A percentile compares a stretch with the other conserved stretches of the same genome.
Evolutionary conservation across 2,113 vertebrate genomes (phyloP).

Genomic region (Oryzias woworae): DNA sequence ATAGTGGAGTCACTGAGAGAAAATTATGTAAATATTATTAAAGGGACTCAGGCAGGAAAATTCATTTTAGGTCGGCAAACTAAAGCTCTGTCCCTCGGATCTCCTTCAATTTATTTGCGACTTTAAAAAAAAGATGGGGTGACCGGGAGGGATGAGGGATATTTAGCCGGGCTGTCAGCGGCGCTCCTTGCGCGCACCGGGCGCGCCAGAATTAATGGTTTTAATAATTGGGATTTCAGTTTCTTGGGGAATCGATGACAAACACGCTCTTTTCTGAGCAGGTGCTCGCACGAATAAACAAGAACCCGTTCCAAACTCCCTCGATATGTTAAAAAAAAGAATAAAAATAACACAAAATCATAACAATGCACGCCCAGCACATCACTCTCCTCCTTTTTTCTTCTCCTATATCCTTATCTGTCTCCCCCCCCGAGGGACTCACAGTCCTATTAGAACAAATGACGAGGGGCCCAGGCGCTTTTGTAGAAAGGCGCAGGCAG

Average conservation of each 20-base stretch:
- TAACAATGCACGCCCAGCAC: conserved; percentile 36
- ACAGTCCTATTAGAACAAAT: conserved; percentile 99
- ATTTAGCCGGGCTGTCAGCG: conserved; percentile 98
- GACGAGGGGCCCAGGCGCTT: conserved; percentile 87
- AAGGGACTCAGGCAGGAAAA: conserved; percentile 95
- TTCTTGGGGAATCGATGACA: conserved; percentile 87
- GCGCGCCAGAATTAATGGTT: conserved; percentile 95
- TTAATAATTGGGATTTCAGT: conserved; percentile 98
- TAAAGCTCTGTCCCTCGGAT: conserved; percentile 94
- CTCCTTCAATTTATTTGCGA: conserved; percentile 99
- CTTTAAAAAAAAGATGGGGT: conserved; percentile 91
- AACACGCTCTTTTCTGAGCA: conserved; percentile 33
- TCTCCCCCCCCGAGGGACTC: conserved; percentile 76
- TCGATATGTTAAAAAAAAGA: background rate
- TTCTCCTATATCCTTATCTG: conserved; percentile 58
- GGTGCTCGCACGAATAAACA: background rate
- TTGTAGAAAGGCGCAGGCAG: conserved; percentile 89
- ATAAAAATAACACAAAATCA: conserved; percentile 18
- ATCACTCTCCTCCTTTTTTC: conserved; percentile 12
- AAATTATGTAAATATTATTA: conserved; percentile 99
- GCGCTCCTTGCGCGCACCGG: conserved; percentile 83
- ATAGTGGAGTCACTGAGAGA: conserved; percentile 93
- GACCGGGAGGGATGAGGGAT: conserved; percentile 98
- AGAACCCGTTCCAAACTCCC: too few relatives aligned
- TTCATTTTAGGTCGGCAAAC: conserved; percentile 89